Conservation (phyloP, 1,140 invertebrate species). For the Frieseomelitta varia region DNA sequence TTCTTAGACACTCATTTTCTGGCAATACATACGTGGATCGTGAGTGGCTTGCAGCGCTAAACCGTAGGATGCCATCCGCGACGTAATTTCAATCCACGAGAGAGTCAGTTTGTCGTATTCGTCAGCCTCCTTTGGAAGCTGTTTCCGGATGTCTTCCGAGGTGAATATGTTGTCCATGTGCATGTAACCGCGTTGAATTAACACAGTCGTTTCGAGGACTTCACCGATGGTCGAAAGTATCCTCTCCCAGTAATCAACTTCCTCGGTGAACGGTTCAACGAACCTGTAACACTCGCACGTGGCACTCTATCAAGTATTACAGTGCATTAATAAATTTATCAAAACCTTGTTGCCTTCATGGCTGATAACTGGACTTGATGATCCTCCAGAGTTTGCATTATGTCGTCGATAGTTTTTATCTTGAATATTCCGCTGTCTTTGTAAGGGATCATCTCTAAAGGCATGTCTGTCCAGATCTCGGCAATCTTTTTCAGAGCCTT, state of each 20-base stretch:
- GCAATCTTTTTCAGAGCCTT: constrained; percentile 87
- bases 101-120: constrained; percentile 88
- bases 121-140: constrained; percentile 89
- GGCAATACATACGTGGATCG: constrained; percentile 63
- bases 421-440: constrained; percentile 85
- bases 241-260: constrained; percentile 88
- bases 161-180: constrained; percentile 94
- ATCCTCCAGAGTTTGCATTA: constrained; percentile 88
- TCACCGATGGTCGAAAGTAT: constrained; percentile 90
- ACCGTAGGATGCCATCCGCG: constrained; percentile 69
- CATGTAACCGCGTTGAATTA: constrained; percentile 90
- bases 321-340: background rate
- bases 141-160: constrained; percentile 92
- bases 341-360: constrained; percentile 90
- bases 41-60: constrained; percentile 74
- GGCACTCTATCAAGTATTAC: background rate
- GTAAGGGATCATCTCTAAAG: constrained; percentile 87
- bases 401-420: constrained; percentile 87
- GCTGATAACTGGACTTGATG: constrained; percentile 88
- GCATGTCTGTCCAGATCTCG: constrained; percentile 87
- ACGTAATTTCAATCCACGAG: constrained; percentile 89
- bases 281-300: constrained; percentile 81
- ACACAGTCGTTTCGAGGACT: constrained; percentile 88
- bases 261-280: constrained; percentile 84
- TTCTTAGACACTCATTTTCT: background rate